Evolutionary conservation across 2,888 invertebrate genomes (phyloP), one percentile per base, ranked within the genome.

Genomic region (Acronicta alni): DNA sequence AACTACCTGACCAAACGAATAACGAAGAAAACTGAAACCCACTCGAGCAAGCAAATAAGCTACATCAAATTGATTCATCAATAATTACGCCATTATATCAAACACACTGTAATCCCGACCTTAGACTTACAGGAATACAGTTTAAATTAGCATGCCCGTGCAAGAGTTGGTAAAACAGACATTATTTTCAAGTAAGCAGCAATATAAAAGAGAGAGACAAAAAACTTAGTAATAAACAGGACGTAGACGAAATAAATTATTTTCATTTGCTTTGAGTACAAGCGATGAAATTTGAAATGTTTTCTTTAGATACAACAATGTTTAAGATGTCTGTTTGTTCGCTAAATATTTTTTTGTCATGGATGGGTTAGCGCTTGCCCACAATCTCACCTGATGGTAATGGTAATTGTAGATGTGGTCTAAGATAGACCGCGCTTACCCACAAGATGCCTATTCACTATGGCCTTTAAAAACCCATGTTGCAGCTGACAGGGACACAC

Each of bases 151-250:
- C 15, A 12, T 1, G 17, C 2, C 20, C 1, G 10, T 12, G 23
- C 37, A 16, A 18, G 38, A 18, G 5, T 9, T 4, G 37, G 18
- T 45, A 43, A 43, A 51, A 62, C 38, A 47, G 37, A 58, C 47
- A 57, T 72, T 71, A 66, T 61, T 57, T n/a, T 58, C 30, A 47
- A 66, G 55, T 57, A 72, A 66, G 65, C 35, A 66, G 61, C 37
- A 0, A 44, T 44, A 54, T 47, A 48, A 42, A 26, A 41, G 49
- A 23, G 37, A 41, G 43, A 67, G 35, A 67, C 51, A 58, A 63
- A 62, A 72, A n/a, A 72, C 49, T 60, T 42, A 26, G 68, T 41
- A 67, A 75, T 72, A 75, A 72, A 72, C 73, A 67, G 63, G 68
- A 75, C 42, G 30, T 16, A 16, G 30, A 43, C 46, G 57, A 57